These are phyloP conservation scores for Myioborus melanocephalus DNA, from an alignment of 2,797 vertebrate genomes.

Conservation along the genomic window DNA sequence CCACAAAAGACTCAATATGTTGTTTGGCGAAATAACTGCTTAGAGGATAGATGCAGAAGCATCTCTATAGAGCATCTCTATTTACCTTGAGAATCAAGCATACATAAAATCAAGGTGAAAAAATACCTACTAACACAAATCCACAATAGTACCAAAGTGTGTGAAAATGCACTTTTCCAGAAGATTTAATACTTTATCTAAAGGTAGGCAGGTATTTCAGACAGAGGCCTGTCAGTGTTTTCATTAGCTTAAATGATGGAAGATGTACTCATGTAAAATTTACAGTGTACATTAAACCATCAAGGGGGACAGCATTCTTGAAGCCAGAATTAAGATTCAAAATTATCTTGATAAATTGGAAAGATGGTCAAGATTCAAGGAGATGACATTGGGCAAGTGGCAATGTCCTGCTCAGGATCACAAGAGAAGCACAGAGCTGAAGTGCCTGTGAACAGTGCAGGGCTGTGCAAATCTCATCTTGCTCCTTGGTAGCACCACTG, in stretches of 20 bases:
- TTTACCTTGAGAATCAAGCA: not conserved
- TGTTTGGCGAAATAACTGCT: not conserved
- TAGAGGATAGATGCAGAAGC: not conserved
- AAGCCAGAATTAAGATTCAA: not conserved
- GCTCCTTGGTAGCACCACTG: not conserved
- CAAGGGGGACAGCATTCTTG: not conserved
- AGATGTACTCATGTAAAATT: not conserved
- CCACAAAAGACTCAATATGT: not conserved
- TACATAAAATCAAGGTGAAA: not conserved
- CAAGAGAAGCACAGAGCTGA: not conserved
- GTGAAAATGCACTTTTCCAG: not conserved
- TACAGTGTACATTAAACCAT: not conserved
- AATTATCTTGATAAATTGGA: not conserved
- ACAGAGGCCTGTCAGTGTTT: not conserved
- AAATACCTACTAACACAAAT: not conserved
- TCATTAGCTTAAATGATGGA: constrained; percentile 31
- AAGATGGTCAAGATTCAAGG: not conserved
- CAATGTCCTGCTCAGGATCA: not conserved
- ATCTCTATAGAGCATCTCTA: not conserved
- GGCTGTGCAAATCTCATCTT: not conserved
- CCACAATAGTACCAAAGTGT: not conserved
- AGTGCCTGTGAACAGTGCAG: not conserved
- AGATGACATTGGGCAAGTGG: not conserved
- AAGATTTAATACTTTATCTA: not conserved
- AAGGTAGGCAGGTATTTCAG: not conserved